Evolutionary conservation across 1,140 invertebrate species (phyloP).

Genomic region (Halictus rubicundus): DNA sequence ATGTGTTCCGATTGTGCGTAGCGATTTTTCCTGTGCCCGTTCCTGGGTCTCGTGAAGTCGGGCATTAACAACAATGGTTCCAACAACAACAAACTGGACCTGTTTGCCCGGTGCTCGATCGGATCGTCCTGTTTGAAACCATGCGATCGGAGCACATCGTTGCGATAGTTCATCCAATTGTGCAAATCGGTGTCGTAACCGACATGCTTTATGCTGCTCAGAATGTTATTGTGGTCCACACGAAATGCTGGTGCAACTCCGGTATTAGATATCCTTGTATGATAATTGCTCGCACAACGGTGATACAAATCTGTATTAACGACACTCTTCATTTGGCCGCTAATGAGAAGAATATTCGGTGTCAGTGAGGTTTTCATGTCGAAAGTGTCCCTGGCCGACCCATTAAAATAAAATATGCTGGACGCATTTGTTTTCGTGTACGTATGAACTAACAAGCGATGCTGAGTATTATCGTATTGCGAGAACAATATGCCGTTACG

Average conservation of each 20-base stretch:
- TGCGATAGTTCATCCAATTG: constrained; percentile 60
- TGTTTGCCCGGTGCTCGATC: constrained; percentile 59
- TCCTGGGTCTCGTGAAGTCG: constrained; percentile 62
- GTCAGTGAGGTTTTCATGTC: constrained; percentile 56
- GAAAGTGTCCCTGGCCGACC: constrained; percentile 43
- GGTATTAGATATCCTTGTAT: constrained; percentile 64
- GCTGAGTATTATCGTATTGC: constrained; percentile 34
- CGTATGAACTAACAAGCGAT: constrained; percentile 72
- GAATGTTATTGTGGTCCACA: constrained; percentile 27
- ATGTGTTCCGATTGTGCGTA: constrained; percentile 75
- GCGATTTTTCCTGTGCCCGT: constrained; percentile 62
- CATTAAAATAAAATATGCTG: constrained; percentile 69
- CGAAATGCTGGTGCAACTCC: constrained; percentile 56
- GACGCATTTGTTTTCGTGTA: constrained; percentile 61
- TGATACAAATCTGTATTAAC: constrained; percentile 63
- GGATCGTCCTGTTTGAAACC: constrained; percentile 49
- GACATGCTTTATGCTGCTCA: constrained; percentile 41
- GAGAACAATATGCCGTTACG: background rate
- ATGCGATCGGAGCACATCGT: constrained; percentile 48
- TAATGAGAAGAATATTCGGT: constrained; percentile 59
- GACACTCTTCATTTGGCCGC: background rate
- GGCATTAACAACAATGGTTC: constrained; percentile 79
- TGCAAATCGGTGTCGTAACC: constrained; percentile 58
- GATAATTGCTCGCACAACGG: constrained; percentile 52
- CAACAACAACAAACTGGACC: constrained; percentile 77